These are phyloP conservation scores for Raillietiella orientalis DNA, from an alignment of 2,888 invertebrate genomes.

Conservation along the genomic window DNA sequence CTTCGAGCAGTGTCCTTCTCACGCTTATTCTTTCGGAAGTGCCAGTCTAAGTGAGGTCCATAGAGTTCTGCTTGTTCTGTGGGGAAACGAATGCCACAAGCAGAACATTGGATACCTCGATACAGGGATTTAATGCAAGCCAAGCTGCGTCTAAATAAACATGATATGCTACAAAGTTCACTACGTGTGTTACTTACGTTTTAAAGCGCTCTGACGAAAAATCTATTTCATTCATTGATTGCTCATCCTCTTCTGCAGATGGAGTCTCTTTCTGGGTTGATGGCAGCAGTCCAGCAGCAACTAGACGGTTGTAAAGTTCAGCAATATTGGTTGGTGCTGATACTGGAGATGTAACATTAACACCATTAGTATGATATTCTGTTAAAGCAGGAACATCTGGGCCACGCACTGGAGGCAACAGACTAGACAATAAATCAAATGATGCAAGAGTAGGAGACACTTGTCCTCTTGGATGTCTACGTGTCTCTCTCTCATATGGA, in stretches of 20 bases:
- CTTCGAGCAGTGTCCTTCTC: constrained; percentile 54
- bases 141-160: constrained; percentile 26
- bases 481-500: too few species aligned
- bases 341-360: constrained; percentile 2
- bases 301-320: constrained; percentile 49
- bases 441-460: too few species aligned
- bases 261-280: background rate
- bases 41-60: constrained; percentile 85
- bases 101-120: constrained; percentile 78
- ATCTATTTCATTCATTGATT: constrained; percentile 25
- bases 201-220: constrained; percentile 36
- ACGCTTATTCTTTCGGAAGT: constrained; percentile 69
- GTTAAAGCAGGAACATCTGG: constrained; percentile 1
- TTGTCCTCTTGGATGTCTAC: too few species aligned
- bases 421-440: constrained; percentile 29
- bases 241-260: constrained; percentile 6
- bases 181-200: constrained; percentile 29
- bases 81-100: constrained; percentile 77
- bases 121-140: constrained; percentile 35
- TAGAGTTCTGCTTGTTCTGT: constrained; percentile 64
- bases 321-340: constrained; percentile 25
- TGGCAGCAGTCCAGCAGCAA: constrained; percentile 45
- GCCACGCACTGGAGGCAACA: constrained; percentile 18
- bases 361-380: background rate
- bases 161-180: too few species aligned